Conservation (phyloP, 2,797 vertebrate genomes). For the Periophthalmus magnuspinnatus region DNA sequence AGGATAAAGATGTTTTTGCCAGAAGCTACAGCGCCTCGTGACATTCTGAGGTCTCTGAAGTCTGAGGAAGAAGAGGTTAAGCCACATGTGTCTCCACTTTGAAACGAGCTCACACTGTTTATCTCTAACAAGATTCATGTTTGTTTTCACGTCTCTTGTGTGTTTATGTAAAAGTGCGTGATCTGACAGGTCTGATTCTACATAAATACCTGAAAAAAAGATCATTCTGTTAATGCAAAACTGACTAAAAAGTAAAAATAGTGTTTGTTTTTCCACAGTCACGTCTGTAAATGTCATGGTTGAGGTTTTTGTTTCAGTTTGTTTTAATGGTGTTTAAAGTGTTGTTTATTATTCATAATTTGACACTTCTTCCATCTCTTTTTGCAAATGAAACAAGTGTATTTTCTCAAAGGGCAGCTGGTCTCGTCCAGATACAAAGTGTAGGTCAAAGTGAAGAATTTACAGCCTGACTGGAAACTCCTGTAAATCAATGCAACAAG, state of each 20-base stretch:
- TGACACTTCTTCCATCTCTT: not conserved
- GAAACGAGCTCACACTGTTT: not conserved
- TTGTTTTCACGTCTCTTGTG: not conserved
- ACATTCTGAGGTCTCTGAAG: not conserved
- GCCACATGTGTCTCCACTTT: not conserved
- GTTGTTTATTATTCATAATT: not conserved
- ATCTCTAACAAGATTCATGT: not conserved
- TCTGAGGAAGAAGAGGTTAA: not conserved
- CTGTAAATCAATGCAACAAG: conserved; percentile 17
- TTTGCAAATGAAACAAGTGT: not conserved
- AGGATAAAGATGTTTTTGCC: conserved; percentile 1
- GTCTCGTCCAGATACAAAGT: not conserved
- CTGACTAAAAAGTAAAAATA: too few species aligned
- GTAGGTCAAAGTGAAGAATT: conserved; percentile 16
- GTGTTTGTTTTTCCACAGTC: too few species aligned
- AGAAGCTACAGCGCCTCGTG: not conserved
- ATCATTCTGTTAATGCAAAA: too few species aligned
- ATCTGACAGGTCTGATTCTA: too few species aligned
- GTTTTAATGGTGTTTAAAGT: too few species aligned
- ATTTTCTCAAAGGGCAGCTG: not conserved
- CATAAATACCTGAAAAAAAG: too few species aligned
- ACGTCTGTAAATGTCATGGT: too few species aligned
- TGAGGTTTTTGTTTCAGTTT: too few species aligned
- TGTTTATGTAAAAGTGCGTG: not conserved
- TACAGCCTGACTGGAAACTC: conserved; percentile 15